Evolutionary conservation across 2,888 invertebrate genomes (phyloP).

Genomic region (Torymus auratus): DNA sequence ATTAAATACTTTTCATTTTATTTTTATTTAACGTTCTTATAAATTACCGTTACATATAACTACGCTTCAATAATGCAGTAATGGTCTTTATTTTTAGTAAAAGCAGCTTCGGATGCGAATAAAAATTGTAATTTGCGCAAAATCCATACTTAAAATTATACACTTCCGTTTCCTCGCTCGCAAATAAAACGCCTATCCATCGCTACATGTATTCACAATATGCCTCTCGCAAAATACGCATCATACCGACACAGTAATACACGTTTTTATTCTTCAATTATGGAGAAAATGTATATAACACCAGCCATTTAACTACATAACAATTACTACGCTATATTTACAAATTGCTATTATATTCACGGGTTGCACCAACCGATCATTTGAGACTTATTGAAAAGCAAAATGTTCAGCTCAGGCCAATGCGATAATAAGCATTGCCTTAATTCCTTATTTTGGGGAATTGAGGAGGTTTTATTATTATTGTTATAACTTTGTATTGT

Average conservation of each 20-base stretch:
- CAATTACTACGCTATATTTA: constrained; percentile 74
- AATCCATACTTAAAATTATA: constrained; percentile 25
- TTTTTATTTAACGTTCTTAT: neutral
- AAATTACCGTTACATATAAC: neutral
- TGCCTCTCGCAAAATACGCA: constrained; percentile 34
- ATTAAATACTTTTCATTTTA: constrained; percentile 6
- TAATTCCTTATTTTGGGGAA: neutral
- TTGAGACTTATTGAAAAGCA: constrained; percentile 35
- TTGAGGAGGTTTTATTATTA: neutral
- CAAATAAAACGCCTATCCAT: constrained; percentile 29
- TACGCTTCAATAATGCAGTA: neutral
- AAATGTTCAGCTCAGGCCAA: constrained; percentile 9
- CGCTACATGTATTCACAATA: constrained; percentile 34
- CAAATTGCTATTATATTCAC: constrained; percentile 70
- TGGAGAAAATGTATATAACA: constrained; percentile 70
- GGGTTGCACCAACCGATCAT: constrained; percentile 67
- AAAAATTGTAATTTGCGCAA: constrained; percentile 28
- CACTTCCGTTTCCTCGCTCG: constrained; percentile 20
- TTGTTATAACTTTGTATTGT: neutral
- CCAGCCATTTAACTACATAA: constrained; percentile 74
- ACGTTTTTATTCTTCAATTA: constrained; percentile 63
- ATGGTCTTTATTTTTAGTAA: constrained; percentile 6
- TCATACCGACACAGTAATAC: constrained; percentile 58
- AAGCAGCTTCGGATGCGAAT: constrained; percentile 11
- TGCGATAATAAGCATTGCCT: constrained; percentile 9